These are phyloP conservation scores for Ommatoiulus sabulosus DNA, from an alignment of 2,888 invertebrate genomes.

Conservation along the genomic window DNA sequence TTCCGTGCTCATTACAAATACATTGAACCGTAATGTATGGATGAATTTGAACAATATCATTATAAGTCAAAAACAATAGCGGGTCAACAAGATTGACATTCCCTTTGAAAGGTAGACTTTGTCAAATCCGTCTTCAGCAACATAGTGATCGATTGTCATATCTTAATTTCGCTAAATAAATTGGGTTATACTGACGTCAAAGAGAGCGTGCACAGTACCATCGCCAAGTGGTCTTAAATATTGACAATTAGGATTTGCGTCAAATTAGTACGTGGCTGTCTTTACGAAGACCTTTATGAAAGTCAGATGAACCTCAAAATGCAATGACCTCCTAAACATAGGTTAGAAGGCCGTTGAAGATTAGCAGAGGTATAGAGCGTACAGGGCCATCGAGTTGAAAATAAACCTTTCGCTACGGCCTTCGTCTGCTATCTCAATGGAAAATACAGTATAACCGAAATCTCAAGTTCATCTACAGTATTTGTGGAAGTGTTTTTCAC, in stretches of 20 bases:
- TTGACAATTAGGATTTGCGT: background rate
- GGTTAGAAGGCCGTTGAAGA: background rate
- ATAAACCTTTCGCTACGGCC: constrained; percentile 19
- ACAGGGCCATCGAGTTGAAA: background rate
- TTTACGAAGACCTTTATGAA: background rate
- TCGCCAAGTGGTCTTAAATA: background rate
- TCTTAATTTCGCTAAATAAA: background rate
- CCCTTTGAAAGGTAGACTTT: background rate
- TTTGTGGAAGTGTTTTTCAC: background rate
- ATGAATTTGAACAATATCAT: background rate
- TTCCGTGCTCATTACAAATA: background rate
- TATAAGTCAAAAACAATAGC: background rate
- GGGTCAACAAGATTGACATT: background rate
- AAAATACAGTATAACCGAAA: background rate
- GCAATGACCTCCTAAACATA: background rate
- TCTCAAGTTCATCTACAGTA: constrained; percentile 5
- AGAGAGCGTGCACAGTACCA: background rate
- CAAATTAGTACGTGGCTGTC: background rate
- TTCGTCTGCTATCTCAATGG: constrained; percentile 7
- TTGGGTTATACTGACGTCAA: background rate
- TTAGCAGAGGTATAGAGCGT: background rate
- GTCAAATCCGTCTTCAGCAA: background rate
- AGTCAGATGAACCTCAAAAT: background rate
- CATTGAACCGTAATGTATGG: background rate
- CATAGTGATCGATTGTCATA: background rate